Evolutionary conservation across 2,113 vertebrate species (phyloP), one percentile per base, ranked within the genome.

Genomic region (Anoplopoma fimbria): DNA sequence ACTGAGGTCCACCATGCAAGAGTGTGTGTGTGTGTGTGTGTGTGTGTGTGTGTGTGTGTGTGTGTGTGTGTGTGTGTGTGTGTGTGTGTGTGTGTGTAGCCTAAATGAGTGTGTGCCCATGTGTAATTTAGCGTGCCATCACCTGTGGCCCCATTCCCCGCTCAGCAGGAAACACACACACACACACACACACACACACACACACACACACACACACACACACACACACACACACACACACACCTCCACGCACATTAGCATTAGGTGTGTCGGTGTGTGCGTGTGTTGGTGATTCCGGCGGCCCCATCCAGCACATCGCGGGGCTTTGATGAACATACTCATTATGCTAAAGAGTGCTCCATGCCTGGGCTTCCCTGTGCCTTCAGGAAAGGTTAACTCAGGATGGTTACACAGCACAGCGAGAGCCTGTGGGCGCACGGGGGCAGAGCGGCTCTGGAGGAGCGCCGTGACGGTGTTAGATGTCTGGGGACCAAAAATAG

Each of bases 371-470:
- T 91, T 95, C 91, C 89, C 91, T 91, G 79, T 75, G 93, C 87
- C 89, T 96, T 93, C 93, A 93, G 86, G 93, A 97, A 97, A 98
- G 96, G 95, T 97, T 97, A 97, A 96, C 90, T 92, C 88, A 79
- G 92, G 88, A 95, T 94, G 92, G 91, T 95, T 94, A 95, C 96
- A 93, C 95, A 92, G 89, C 95, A 92, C 93, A 89, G 94, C 82
- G 83, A 93, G 92, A 87, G 90, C 82, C 92, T 87, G 94, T 82
- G 92, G 91, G 89, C 73, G 75, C 91, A 55, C 75, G 14, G 85
- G 88, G 87, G 85, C 64, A 57, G 45, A 71, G 81, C 72, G 77
- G 84, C 87, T 82, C 80, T 55, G 70, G 86, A 84, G 86, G 84
- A 81, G 83, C 68, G 6, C 27, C 31, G 83, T 67, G 83, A 79